phyloP scores from a whole-genome alignment of 1,140 invertebrate species.

The Drosophila ironensis region DNA sequence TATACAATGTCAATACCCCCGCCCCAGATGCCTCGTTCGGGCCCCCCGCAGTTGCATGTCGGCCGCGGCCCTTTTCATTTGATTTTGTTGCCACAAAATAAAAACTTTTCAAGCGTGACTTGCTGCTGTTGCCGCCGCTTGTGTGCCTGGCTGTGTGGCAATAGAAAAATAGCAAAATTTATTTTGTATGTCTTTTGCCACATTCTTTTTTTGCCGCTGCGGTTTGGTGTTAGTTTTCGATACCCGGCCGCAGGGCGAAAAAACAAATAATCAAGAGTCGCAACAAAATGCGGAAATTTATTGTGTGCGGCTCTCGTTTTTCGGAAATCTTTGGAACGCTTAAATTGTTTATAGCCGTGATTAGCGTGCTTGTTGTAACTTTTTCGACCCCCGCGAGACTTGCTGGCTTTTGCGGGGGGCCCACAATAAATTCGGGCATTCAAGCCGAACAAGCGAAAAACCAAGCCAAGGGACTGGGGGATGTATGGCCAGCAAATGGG shows the following conservation, averaged over 20 bases:
- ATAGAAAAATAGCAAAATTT: slow-evolving; percentile 66
- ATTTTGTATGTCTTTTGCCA: slow-evolving; percentile 60
- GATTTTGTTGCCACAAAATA: slow-evolving; percentile 76
- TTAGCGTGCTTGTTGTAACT: slow-evolving; percentile 68
- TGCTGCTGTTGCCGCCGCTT: slow-evolving; percentile 37
- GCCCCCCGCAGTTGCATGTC: slow-evolving; percentile 33
- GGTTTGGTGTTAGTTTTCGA: slow-evolving; percentile 58
- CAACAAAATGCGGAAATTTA: slow-evolving; percentile 75
- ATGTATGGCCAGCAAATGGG: slow-evolving; percentile 5
- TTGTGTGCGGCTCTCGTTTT: slow-evolving; percentile 52
- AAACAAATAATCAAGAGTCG: slow-evolving; percentile 39
- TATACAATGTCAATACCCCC: slow-evolving; percentile 24
- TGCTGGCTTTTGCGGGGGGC: slow-evolving; percentile 14
- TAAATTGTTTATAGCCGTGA: slow-evolving; percentile 75
- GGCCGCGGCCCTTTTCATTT: slow-evolving; percentile 63
- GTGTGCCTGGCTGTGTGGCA: slow-evolving; percentile 51
- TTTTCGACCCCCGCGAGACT: slow-evolving; percentile 38
- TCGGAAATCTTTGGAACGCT: slow-evolving; percentile 68
- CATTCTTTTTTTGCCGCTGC: slow-evolving; percentile 47
- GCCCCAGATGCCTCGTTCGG: neutral
- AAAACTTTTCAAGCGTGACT: slow-evolving; percentile 78
- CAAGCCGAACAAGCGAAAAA: slow-evolving; percentile 6
- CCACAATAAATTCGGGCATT: slow-evolving; percentile 7
- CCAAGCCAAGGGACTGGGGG: too few relatives aligned
- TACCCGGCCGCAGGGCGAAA: slow-evolving; percentile 50